Conservation (phyloP, 2,797 vertebrate genomes). For the Pithecia hirsuta region DNA sequence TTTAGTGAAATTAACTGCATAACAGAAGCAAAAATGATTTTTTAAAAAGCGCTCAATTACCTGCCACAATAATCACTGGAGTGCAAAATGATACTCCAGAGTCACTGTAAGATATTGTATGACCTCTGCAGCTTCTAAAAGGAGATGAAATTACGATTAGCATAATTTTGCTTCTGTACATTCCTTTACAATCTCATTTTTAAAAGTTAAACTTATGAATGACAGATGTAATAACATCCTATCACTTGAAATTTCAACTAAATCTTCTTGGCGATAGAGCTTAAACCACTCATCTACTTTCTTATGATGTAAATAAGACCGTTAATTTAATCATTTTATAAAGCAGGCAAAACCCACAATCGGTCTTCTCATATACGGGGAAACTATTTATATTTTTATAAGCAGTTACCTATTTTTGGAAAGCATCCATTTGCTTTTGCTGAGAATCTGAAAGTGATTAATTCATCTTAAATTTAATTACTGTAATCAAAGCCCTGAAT, state of each 20-base stretch:
- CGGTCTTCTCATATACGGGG: background rate
- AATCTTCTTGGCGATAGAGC: background rate
- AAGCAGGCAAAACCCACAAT: background rate
- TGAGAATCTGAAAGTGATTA: background rate
- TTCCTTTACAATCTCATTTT: background rate
- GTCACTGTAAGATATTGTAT: background rate
- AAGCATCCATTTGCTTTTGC: background rate
- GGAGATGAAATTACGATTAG: background rate
- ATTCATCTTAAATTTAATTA: background rate
- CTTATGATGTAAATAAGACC: background rate
- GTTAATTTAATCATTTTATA: background rate
- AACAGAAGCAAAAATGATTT: background rate
- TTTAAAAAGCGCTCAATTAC: background rate
- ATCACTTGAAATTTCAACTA: background rate
- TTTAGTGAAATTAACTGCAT: background rate
- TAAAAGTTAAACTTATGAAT: background rate
- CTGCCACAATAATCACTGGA: background rate
- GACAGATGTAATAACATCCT: background rate
- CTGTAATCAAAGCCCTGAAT: background rate
- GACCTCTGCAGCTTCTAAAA: background rate
- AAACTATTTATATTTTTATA: background rate
- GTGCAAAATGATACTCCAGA: background rate
- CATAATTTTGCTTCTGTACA: background rate
- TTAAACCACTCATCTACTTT: background rate
- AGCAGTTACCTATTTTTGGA: background rate